Evolutionary conservation across 2,888 invertebrate genomes (phyloP).

Genomic region (Ormia ochracea): DNA sequence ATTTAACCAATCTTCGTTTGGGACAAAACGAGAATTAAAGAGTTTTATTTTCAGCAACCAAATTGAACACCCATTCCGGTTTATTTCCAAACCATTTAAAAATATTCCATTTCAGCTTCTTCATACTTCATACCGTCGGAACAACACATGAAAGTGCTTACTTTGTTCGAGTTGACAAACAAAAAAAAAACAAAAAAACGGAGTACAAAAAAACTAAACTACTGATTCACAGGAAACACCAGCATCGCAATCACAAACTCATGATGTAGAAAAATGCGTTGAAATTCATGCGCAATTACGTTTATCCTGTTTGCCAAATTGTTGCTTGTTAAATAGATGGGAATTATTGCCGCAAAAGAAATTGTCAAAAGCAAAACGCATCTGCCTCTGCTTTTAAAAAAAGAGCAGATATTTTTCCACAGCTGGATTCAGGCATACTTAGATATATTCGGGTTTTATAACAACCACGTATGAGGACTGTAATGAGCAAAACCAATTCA

Average conservation of each 20-base stretch:
- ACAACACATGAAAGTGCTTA: background rate
- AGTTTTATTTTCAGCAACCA: background rate
- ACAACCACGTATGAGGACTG: background rate
- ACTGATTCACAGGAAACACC: background rate
- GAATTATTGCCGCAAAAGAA: slow-evolving; percentile 6
- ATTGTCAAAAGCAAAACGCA: background rate
- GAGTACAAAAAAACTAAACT: no score
- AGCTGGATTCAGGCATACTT: background rate
- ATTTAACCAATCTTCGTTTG: slow-evolving; percentile 49
- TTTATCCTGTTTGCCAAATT: slow-evolving; percentile 77
- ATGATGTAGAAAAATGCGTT: slow-evolving; percentile 72
- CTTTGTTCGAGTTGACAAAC: slow-evolving; percentile 17
- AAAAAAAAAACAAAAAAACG: background rate
- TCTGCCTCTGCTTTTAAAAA: background rate
- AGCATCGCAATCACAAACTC: slow-evolving; percentile 29
- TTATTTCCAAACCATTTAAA: background rate
- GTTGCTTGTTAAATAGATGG: slow-evolving; percentile 68
- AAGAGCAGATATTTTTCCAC: background rate
- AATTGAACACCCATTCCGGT: slow-evolving; percentile 39
- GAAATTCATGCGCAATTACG: slow-evolving; percentile 77
- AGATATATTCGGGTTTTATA: background rate
- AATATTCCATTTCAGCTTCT: slow-evolving; percentile 11
- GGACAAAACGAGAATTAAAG: slow-evolving; percentile 52
- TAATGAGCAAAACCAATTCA: background rate
- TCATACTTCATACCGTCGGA: slow-evolving; percentile 25